phyloP scores from a whole-genome alignment of 2,113 vertebrate species.

The Dicentrarchus labrax region DNA sequence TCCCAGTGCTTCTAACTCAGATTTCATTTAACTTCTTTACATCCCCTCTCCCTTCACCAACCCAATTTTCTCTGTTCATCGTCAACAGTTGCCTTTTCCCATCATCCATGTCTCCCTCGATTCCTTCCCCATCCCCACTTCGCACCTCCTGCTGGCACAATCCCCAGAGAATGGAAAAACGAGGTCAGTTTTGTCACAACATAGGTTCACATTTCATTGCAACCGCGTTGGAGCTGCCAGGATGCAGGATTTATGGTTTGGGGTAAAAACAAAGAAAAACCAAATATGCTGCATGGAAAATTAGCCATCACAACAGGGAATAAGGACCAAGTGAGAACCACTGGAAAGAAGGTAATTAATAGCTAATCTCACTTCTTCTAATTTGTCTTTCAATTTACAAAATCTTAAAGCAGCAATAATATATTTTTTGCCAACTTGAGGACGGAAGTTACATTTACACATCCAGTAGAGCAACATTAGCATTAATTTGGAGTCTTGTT shows the following conservation, averaged over 20 bases:
- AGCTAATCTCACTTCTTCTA: too few species aligned
- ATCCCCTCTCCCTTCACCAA: constrained; percentile 40
- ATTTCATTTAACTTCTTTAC: constrained; percentile 36
- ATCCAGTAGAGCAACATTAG: too few species aligned
- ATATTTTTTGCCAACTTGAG: not conserved
- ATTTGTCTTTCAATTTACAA: not conserved
- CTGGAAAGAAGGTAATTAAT: too few species aligned
- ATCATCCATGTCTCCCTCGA: constrained; percentile 20
- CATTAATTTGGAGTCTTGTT: too few species aligned
- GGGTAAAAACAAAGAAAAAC: constrained; percentile 13
- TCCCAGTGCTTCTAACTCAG: constrained; percentile 5
- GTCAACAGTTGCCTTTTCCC: constrained; percentile 41
- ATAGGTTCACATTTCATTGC: constrained; percentile 64
- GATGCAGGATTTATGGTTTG: constrained; percentile 59
- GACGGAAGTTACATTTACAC: too few species aligned
- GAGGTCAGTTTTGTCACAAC: constrained; percentile 78
- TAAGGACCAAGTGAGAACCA: not conserved
- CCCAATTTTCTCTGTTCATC: constrained; percentile 54
- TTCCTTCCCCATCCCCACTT: constrained; percentile 38
- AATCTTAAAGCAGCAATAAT: not conserved
- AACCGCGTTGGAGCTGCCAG: constrained; percentile 45
- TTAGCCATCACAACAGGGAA: not conserved
- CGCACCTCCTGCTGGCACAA: constrained; percentile 52
- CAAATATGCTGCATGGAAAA: not conserved
- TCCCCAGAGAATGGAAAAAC: constrained; percentile 69